Conservation (phyloP, 1,140 invertebrate genomes). For the Mamestra configurata region DNA sequence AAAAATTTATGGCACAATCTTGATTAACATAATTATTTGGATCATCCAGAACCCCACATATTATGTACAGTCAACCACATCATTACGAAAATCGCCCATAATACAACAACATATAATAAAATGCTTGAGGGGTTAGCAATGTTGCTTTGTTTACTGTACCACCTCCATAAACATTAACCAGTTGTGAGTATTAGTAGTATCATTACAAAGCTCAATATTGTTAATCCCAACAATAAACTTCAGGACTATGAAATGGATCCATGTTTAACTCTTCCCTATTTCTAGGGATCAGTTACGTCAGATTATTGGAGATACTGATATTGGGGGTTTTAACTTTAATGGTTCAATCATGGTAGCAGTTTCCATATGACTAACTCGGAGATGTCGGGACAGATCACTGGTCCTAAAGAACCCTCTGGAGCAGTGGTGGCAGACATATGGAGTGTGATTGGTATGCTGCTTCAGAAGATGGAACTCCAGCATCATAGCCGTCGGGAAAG, state of each 20-base stretch:
- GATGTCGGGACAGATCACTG: constrained; percentile 81
- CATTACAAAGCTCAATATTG: too few relatives aligned
- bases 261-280: neutral
- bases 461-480: constrained; percentile 83
- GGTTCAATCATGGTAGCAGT: neutral
- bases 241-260: neutral
- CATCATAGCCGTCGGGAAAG: constrained; percentile 81
- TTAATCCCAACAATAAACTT: too few relatives aligned
- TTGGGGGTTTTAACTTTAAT: neutral
- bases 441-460: constrained; percentile 82
- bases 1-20: too few relatives aligned
- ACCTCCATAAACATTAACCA: too few relatives aligned
- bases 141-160: too few relatives aligned
- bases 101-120: too few relatives aligned
- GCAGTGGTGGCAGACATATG: constrained; percentile 81
- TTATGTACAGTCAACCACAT: too few relatives aligned
- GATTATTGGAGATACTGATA: constrained; percentile 9
- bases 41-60: too few relatives aligned
- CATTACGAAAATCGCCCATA: too few relatives aligned
- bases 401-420: constrained; percentile 79
- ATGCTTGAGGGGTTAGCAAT: too few relatives aligned
- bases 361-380: constrained; percentile 78
- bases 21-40: too few relatives aligned
- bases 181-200: too few relatives aligned
- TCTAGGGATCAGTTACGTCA: neutral